These are phyloP conservation scores for human DNA, from an alignment of 2,113 vertebrate species.

Conservation along the genomic window GRCh38 chr20:10955001-10955500, in stretches of 20 bases:
- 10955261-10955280: background rate
- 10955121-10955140: background rate
- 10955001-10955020: background rate
- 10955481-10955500: conserved; percentile 75
- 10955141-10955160: background rate
- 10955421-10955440: conserved; percentile 62
- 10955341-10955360: conserved; percentile 68
- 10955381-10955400: conserved; percentile 58
- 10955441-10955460: conserved; percentile 57
- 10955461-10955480: conserved; percentile 62
- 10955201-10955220: background rate
- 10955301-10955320: conserved; percentile 63
- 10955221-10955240: background rate
- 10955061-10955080: background rate
- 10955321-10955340: conserved; percentile 42
- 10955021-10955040: background rate
- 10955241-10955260: background rate
- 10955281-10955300: background rate
- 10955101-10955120: background rate
- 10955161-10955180: background rate
- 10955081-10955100: background rate
- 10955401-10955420: conserved; percentile 66
- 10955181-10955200: background rate
- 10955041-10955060: background rate
- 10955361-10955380: conserved; percentile 65